These are phyloP conservation scores for Petrolisthes cinctipes DNA, from an alignment of 2,888 invertebrate species.

Conservation along the genomic window DNA sequence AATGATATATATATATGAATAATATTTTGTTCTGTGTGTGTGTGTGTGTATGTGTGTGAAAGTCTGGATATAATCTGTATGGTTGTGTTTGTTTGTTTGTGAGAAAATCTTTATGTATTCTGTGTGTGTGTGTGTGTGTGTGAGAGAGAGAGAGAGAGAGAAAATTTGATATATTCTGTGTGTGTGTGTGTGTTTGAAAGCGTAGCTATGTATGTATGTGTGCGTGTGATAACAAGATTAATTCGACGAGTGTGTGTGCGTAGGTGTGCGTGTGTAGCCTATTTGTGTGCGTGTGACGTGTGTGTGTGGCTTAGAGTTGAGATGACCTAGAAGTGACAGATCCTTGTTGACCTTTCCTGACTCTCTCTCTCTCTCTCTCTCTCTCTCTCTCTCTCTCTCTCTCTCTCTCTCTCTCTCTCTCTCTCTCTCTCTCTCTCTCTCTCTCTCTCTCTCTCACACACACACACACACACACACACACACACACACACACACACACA, in stretches of 20 bases:
- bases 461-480: conserved; percentile 29
- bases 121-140: neutral
- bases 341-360: neutral
- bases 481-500: neutral
- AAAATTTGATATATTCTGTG: too few relatives aligned
- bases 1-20: too few relatives aligned
- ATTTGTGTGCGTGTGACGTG: too few relatives aligned
- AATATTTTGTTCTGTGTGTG: neutral
- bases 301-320: too few relatives aligned
- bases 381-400: conserved; percentile 14
- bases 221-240: too few relatives aligned
- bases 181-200: too few relatives aligned
- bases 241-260: too few relatives aligned
- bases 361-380: conserved; percentile 19
- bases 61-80: neutral
- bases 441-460: neutral
- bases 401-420: neutral
- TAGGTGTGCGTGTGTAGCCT: too few relatives aligned
- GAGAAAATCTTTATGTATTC: neutral
- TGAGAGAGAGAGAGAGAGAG: too few relatives aligned
- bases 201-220: too few relatives aligned
- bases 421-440: neutral
- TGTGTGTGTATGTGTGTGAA: neutral
- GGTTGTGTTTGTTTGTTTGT: neutral
- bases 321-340: too few relatives aligned